Percentiles rank a stretch among this genome's conserved stretches.
phyloP scores from a whole-genome alignment of 2,797 vertebrate genomes.

The Spea hammondii region DNA sequence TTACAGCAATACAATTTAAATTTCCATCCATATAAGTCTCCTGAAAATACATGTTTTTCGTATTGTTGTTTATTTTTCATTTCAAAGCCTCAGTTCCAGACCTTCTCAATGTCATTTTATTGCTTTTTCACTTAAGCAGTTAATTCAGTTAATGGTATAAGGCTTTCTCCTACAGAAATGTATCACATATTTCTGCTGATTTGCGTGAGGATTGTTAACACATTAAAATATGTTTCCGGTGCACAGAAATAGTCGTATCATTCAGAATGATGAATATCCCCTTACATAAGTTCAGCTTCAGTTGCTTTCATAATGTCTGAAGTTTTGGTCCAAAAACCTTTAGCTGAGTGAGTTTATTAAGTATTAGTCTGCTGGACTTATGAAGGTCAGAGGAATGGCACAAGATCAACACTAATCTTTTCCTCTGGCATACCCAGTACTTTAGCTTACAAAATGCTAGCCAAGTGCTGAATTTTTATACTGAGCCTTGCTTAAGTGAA shows the following conservation, averaged over 20 bases:
- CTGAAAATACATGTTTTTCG: too few relatives aligned
- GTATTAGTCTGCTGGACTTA: slow-evolving; percentile 27
- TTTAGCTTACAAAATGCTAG: slow-evolving; percentile 14
- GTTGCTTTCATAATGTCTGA: slow-evolving; percentile 20
- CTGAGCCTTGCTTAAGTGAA: slow-evolving; percentile 21
- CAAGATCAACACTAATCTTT: slow-evolving; percentile 37
- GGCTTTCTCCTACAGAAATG: too few relatives aligned
- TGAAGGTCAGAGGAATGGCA: slow-evolving; percentile 40
- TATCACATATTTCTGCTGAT: too few relatives aligned
- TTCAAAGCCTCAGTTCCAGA: too few relatives aligned
- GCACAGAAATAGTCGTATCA: slow-evolving; percentile 6
- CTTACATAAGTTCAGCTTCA: slow-evolving; percentile 33
- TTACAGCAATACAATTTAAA: too few relatives aligned
- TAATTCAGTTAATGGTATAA: too few relatives aligned
- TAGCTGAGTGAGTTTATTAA: slow-evolving; percentile 24
- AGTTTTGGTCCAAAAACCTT: slow-evolving; percentile 37
- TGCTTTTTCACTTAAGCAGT: too few relatives aligned
- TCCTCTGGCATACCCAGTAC: slow-evolving; percentile 26
- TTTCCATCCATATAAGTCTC: too few relatives aligned
- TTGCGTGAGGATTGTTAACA: too few relatives aligned
- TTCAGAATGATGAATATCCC: slow-evolving; percentile 18
- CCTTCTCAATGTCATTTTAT: too few relatives aligned
- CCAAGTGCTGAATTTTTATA: slow-evolving; percentile 18
- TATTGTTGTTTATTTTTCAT: too few relatives aligned
- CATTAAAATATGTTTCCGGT: neutral